Conservation (phyloP, 2,888 invertebrate genomes). For the Scaptomyza caliginosa region DNA sequence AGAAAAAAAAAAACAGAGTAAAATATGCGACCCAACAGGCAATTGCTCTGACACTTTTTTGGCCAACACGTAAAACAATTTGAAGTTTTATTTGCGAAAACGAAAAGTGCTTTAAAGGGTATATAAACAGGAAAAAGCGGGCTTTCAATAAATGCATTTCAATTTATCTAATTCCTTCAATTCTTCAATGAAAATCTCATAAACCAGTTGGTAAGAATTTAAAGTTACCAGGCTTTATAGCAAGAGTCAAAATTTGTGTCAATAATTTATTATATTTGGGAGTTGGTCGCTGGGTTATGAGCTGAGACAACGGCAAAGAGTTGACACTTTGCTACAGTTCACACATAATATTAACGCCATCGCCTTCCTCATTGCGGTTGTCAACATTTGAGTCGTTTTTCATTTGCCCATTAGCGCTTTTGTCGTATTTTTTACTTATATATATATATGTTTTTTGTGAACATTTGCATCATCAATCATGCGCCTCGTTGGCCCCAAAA, state of each 20-base stretch:
- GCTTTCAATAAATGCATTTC: too few relatives aligned
- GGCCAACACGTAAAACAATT: constrained; percentile 34
- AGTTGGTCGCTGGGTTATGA: constrained; percentile 2
- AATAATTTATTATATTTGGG: not conserved
- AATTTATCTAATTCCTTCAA: too few relatives aligned
- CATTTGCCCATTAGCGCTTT: constrained; percentile 28
- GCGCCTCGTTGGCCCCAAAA: constrained; percentile 20
- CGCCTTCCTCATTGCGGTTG: constrained; percentile 37
- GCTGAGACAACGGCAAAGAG: not conserved
- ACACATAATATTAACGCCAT: constrained; percentile 13
- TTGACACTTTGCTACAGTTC: constrained; percentile 27
- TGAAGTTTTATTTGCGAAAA: constrained; percentile 20
- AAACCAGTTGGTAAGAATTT: too few relatives aligned
- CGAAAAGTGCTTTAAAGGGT: too few relatives aligned
- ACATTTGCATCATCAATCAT: constrained; percentile 53
- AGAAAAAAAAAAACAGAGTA: not conserved
- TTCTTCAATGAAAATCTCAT: too few relatives aligned
- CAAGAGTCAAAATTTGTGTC: not conserved
- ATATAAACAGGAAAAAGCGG: too few relatives aligned
- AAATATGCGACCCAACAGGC: constrained; percentile 7
- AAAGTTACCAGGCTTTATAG: not conserved
- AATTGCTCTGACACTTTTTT: constrained; percentile 9
- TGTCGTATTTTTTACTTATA: constrained; percentile 3
- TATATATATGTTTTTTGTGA: constrained; percentile 15
- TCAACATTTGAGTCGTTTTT: constrained; percentile 45